Percentiles rank a stretch among this genome's conserved stretches.
phyloP scores from a whole-genome alignment of 2,113 vertebrate species.

The Ptilonorhynchus violaceus region DNA sequence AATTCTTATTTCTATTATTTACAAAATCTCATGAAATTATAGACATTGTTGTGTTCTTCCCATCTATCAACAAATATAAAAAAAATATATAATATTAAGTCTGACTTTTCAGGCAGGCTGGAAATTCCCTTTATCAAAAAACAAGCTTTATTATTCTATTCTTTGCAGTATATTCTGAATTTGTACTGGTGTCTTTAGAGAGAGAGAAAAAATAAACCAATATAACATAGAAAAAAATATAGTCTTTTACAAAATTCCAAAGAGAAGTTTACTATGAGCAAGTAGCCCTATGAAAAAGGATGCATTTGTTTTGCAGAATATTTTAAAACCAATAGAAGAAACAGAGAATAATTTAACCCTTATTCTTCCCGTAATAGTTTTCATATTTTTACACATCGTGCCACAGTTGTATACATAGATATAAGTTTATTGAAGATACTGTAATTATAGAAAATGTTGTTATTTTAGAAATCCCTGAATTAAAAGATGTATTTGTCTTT shows the following conservation, averaged over 20 bases:
- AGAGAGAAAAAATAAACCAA: background rate
- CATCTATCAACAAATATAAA: conserved; percentile 53
- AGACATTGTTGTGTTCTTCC: conserved; percentile 64
- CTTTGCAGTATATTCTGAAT: conserved; percentile 60
- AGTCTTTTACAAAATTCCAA: conserved; percentile 70
- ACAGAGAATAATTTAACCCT: conserved; percentile 69
- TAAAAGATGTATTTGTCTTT: conserved; percentile 72
- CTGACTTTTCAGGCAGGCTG: conserved; percentile 65
- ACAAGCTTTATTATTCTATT: conserved; percentile 64
- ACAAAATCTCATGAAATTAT: conserved; percentile 39
- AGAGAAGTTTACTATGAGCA: conserved; percentile 63
- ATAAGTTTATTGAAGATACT: conserved; percentile 75
- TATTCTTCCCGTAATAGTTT: conserved; percentile 67
- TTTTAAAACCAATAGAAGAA: conserved; percentile 70
- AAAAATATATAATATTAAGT: conserved; percentile 14
- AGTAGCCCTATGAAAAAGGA: conserved; percentile 62
- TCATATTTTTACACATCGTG: conserved; percentile 72
- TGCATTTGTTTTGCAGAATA: conserved; percentile 62
- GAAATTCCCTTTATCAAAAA: conserved; percentile 52
- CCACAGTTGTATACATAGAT: conserved; percentile 78
- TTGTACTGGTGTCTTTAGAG: conserved; percentile 69
- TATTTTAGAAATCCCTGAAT: conserved; percentile 75
- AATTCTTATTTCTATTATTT: conserved; percentile 64
- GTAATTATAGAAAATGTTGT: conserved; percentile 73
- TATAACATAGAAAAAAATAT: conserved; percentile 40